A percentile compares a stretch with the other conserved stretches of the same genome.
phyloP scores from a whole-genome alignment of 1,140 invertebrate genomes.

The Eueides isabella region DNA sequence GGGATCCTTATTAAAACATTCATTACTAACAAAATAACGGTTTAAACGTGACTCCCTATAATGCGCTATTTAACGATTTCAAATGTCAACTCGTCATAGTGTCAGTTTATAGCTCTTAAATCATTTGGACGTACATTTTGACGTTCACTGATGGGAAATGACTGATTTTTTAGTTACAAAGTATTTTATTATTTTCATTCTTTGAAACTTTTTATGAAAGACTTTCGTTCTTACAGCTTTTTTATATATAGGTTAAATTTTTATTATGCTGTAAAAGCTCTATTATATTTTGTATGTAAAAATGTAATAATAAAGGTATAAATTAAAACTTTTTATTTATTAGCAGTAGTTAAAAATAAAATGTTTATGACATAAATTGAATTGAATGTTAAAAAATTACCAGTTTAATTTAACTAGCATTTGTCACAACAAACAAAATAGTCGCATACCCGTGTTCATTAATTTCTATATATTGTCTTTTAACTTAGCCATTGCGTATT shows the following conservation, averaged over 20 bases:
- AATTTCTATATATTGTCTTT: too few relatives aligned
- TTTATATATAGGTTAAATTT: neutral
- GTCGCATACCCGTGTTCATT: too few relatives aligned
- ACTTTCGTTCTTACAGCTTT: neutral
- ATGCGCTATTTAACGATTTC: conserved; percentile 59
- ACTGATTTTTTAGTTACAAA: conserved; percentile 17
- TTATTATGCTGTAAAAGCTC: neutral
- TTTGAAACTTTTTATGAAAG: neutral
- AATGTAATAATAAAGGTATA: neutral
- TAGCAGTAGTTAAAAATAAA: neutral
- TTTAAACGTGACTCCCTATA: conserved; percentile 56
- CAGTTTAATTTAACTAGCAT: too few relatives aligned
- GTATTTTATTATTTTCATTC: conserved; percentile 23
- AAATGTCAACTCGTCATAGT: conserved; percentile 44
- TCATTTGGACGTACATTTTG: conserved; percentile 43
- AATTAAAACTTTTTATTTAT: neutral
- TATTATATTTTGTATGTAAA: neutral
- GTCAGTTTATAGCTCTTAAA: conserved; percentile 45
- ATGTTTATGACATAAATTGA: too few relatives aligned
- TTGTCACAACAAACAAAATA: too few relatives aligned
- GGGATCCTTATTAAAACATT: conserved; percentile 44
- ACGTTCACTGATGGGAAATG: conserved; percentile 37
- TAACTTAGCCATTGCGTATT: too few relatives aligned
- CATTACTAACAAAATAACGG: conserved; percentile 46
- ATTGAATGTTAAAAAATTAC: too few relatives aligned